Evolutionary conservation across 92 coral and sea anemone genomes (phyloP).

Genomic region (Micromussa lordhowensis): DNA sequence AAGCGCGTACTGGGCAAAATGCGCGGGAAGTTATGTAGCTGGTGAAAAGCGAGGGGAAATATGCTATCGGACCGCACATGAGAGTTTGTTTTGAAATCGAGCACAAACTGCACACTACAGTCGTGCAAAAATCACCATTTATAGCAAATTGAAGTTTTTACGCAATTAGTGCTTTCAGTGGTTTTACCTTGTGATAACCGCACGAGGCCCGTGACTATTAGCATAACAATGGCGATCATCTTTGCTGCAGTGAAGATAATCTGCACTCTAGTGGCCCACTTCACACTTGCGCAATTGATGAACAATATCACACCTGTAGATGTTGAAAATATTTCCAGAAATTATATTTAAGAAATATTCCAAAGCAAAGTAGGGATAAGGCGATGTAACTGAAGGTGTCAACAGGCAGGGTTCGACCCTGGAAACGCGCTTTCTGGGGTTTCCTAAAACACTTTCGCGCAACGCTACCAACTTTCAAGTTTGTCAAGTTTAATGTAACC

Average conservation of each 20-base stretch:
- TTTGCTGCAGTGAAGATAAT: constrained; percentile 84
- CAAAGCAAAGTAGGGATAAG: neutral
- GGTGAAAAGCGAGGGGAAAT: neutral
- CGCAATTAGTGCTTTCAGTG: neutral
- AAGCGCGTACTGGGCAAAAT: neutral
- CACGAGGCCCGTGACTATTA: constrained; percentile 85
- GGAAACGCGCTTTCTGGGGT: too few relatives aligned
- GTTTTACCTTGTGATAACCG: constrained; percentile 83
- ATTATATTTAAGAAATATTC: neutral
- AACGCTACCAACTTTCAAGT: too few relatives aligned
- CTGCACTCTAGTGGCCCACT: constrained; percentile 89
- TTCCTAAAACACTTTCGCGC: too few relatives aligned
- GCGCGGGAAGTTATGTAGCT: neutral
- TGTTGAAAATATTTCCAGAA: neutral
- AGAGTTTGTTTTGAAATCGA: neutral
- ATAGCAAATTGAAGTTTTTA: neutral
- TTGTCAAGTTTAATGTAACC: too few relatives aligned
- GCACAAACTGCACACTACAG: too few relatives aligned
- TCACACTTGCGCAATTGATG: constrained; percentile 92
- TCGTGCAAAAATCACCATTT: too few relatives aligned
- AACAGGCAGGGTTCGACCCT: too few relatives aligned
- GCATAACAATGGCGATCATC: constrained; percentile 83
- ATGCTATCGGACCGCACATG: too few relatives aligned
- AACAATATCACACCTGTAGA: constrained; percentile 80
- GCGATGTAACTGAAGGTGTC: too few relatives aligned